Evolutionary conservation across 64 coral and sea anemone genomes (phyloP), one percentile per base, ranked within the genome.

Genomic region (Hydrozoanthus tunicans): DNA sequence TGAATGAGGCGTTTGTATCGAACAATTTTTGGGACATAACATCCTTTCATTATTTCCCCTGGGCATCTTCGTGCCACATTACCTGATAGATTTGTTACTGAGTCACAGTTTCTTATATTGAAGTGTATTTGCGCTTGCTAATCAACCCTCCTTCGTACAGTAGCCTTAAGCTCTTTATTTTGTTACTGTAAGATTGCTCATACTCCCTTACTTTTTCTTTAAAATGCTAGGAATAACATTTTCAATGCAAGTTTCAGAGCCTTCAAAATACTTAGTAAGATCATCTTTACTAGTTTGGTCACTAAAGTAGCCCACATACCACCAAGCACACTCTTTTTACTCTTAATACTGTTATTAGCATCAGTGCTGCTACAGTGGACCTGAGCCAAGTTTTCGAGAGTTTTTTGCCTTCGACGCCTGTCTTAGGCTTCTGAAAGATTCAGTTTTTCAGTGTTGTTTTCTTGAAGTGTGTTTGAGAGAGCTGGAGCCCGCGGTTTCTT

Each of bases 121-220:
- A 80, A 56, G 53, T 94, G 81, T 94, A 91, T 77, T 94, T 90
- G n/a, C 17, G 69, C 69, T 94, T 91, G 56, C 85, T 91, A 65
- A 94, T 68, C 62, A 94, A 70, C 52, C 93, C 89, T 62, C 93
- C 93, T 79, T 94, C 86, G 75, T 94, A 94, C 73, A 94, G 65
- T 55, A 79, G 51, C 32, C 6, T 61, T 61, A 75, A 58, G 63
- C 93, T 91, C 59, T 81, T 58, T 66, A 91, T 74, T 53, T 81
- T 81, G 70, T 94, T 79, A 15, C 63, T 51, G 26, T 85, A 53
- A 91, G 62, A 69, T 64, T 94, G 75, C 78, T 94, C 73, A 91
- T 56, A 94, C 56, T 75, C 56, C 55, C 51, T 52, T 20, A 52
- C 65, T 94, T 90, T 73, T 94, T 85, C 62, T 78, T 89, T 69